Evolutionary conservation across 2,888 invertebrate genomes (phyloP).

Genomic region (Himalopsyche japonica): DNA sequence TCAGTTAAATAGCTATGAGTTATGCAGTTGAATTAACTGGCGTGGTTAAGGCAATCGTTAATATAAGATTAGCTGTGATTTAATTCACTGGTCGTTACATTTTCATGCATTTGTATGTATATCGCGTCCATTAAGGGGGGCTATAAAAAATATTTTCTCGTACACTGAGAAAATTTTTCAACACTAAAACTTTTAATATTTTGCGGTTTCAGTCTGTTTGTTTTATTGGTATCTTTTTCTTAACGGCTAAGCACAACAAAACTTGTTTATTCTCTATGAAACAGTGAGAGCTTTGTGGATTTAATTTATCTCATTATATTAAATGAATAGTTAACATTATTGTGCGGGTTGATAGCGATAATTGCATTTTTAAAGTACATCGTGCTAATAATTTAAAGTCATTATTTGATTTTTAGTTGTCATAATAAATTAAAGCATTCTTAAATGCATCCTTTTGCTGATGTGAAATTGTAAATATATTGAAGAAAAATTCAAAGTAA

Average conservation of each 20-base stretch:
- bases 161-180: not conserved
- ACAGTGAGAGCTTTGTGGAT: not conserved
- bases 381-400: too few relatives aligned
- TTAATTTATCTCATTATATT: not conserved
- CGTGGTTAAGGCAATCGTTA: not conserved
- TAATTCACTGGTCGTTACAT: not conserved
- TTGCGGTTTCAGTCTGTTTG: not conserved
- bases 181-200: not conserved
- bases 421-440: too few relatives aligned
- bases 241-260: not conserved
- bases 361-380: too few relatives aligned
- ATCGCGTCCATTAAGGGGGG: not conserved
- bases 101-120: not conserved
- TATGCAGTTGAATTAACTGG: not conserved
- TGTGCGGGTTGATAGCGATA: too few relatives aligned
- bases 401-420: too few relatives aligned
- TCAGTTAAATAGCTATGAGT: not conserved
- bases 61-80: not conserved
- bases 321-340: not conserved
- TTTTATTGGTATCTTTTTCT: not conserved
- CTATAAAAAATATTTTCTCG: not conserved
- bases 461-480: too few relatives aligned
- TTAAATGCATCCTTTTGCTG: too few relatives aligned
- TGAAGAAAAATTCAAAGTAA: too few relatives aligned
- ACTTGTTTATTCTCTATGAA: not conserved